Evolutionary conservation across 2,113 vertebrate genomes (phyloP), one percentile per base, ranked within the genome.

Genomic region (Neogobius melanostomus): DNA sequence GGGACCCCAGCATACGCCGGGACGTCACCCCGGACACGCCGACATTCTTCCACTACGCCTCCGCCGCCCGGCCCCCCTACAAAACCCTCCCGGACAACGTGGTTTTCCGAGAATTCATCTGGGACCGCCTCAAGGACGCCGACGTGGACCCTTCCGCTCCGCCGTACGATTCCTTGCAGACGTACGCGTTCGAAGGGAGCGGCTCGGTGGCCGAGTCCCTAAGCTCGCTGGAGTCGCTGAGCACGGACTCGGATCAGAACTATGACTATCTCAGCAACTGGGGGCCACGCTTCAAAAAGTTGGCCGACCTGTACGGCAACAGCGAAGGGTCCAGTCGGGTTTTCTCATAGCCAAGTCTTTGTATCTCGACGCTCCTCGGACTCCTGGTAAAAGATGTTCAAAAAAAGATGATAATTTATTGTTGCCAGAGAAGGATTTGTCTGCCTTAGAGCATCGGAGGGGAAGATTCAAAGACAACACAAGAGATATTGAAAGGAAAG

Each of bases 261-360:
- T 98, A 98, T 0, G 97, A 98, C 90, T 98, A 98, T 84, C 95
- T 99, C 62, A 96, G 95, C 91, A 96, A 94, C 92, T 98, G 97
- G 96, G 97, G 97, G 0, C 97, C 97, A 1, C 96, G 95, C 6
- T 98, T 99, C 81, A 95, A 97, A 88, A 95, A 97, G 83, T 94
- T 99, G n/a, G 96, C 97, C 0, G 97, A 98, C 80, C 93, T 99
- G 88, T 99, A 99, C 6, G 96, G 97, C 8, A 94, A 81, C 86
- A 82, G 93, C 0, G 95, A 95, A 50, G 91, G 91, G 72, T 92
- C 93, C 36, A 85, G 88, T 53, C 28, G 28, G 28, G 77, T 95
- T 57, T 95, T 95, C 88, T 98, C 95, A 82, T 98, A 98, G 95
- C 95, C 87, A 80, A 71, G 67, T 71, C 48, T 70, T 70, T 64